These are phyloP conservation scores for Campylomormyrus numenius DNA, from an alignment of 2,113 vertebrate genomes.

Conservation along the genomic window DNA sequence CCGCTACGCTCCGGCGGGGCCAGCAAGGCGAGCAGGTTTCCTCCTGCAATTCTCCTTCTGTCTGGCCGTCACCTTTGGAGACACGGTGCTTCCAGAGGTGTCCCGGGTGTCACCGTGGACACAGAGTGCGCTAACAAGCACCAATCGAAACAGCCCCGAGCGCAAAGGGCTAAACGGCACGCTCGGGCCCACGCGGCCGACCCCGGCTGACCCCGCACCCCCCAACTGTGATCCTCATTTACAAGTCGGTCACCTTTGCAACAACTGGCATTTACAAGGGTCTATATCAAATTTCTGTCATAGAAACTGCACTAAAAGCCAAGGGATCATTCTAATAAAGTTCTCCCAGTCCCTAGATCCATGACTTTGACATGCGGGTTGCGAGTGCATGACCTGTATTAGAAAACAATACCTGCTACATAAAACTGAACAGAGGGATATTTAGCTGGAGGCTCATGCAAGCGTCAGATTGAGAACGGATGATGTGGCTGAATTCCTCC, in stretches of 20 bases:
- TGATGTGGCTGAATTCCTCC: neutral
- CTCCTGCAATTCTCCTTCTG: conserved; percentile 58
- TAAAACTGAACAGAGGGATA: neutral
- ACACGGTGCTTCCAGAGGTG: conserved; percentile 58
- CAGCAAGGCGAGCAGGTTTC: conserved; percentile 38
- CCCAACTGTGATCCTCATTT: conserved; percentile 67
- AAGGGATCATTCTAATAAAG: conserved; percentile 49
- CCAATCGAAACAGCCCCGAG: conserved; percentile 38
- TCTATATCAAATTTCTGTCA: conserved; percentile 62
- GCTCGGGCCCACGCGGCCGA: conserved; percentile 42
- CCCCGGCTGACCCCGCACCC: conserved; percentile 54
- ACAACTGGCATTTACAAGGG: conserved; percentile 68
- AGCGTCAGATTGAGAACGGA: neutral
- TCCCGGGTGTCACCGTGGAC: conserved; percentile 62
- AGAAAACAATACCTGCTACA: neutral
- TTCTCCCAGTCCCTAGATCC: conserved; percentile 38
- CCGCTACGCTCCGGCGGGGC: neutral
- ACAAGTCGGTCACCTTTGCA: conserved; percentile 65
- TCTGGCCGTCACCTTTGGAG: conserved; percentile 66
- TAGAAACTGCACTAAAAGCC: conserved; percentile 51
- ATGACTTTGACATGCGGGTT: neutral
- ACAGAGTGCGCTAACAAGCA: neutral
- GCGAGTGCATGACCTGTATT: neutral
- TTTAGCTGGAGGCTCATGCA: neutral
- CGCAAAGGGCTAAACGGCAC: conserved; percentile 53